A percentile compares a stretch with the other conserved stretches of the same genome.
These are phyloP conservation scores for Temnothorax nylanderi DNA, from an alignment of 1,140 invertebrate species.

Conservation along the genomic window DNA sequence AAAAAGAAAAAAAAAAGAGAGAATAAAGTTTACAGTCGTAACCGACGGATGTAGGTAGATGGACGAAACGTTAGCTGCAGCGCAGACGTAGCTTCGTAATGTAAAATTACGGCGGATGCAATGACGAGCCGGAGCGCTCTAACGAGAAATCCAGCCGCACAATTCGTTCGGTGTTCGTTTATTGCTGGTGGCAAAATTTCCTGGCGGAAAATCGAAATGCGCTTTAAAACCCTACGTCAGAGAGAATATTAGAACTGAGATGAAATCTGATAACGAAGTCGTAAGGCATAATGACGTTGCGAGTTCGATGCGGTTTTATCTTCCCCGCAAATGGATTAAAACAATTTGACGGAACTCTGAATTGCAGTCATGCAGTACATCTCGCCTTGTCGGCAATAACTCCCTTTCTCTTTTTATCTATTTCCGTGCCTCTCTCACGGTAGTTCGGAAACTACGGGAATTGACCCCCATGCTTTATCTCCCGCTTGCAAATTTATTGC, in stretches of 20 bases:
- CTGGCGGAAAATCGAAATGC: constrained; percentile 5
- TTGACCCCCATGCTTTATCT: constrained; percentile 9
- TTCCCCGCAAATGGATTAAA: constrained; percentile 36
- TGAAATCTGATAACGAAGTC: constrained; percentile 15
- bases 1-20: background rate
- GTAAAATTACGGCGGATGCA: constrained; percentile 22
- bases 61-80: background rate
- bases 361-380: constrained; percentile 18
- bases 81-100: background rate
- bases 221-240: constrained; percentile 23
- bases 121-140: background rate
- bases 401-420: background rate
- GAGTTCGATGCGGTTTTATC: constrained; percentile 20
- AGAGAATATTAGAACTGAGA: constrained; percentile 4
- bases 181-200: background rate
- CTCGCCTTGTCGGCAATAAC: constrained; percentile 5
- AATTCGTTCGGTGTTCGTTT: constrained; percentile 13
- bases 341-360: constrained; percentile 35
- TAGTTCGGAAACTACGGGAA: constrained; percentile 16
- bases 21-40: background rate
- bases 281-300: constrained; percentile 43
- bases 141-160: constrained; percentile 1
- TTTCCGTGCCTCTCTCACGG: background rate
- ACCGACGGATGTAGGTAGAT: background rate
- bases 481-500: constrained; percentile 27